phyloP scores from a whole-genome alignment of 2,797 vertebrate genomes.

The Lycodopsis pacificus region DNA sequence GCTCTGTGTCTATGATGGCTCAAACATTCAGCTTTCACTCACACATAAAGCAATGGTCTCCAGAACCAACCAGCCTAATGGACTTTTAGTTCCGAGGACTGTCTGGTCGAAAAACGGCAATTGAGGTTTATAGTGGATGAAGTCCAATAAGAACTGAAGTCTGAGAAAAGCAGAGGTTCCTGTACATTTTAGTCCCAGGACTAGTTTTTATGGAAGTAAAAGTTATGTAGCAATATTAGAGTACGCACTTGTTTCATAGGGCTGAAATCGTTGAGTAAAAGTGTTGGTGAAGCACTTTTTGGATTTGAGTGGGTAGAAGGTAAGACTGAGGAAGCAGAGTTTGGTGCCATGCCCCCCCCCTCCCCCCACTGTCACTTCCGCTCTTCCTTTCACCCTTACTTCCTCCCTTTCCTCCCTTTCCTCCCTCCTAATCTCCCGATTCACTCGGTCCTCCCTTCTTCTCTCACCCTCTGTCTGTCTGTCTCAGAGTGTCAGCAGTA shows the following conservation, averaged over 20 bases:
- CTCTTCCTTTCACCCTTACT: slow-evolving; percentile 15
- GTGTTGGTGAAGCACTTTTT: slow-evolving; percentile 58
- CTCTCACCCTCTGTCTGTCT: slow-evolving; percentile 32
- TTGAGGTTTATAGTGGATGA: too few species aligned
- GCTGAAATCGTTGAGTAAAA: slow-evolving; percentile 42
- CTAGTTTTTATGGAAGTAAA: too few species aligned
- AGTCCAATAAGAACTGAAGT: too few species aligned
- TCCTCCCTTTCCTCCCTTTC: slow-evolving; percentile 13
- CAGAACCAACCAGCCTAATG: too few species aligned
- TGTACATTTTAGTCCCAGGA: too few species aligned
- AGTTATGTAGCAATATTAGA: too few species aligned
- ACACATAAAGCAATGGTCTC: too few species aligned
- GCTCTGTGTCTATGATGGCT: too few species aligned
- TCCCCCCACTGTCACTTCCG: slow-evolving; percentile 25
- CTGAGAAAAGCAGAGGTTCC: too few species aligned
- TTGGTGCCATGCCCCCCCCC: background rate
- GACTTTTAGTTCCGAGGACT: too few species aligned
- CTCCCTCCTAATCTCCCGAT: slow-evolving; percentile 48
- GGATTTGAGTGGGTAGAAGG: slow-evolving; percentile 48
- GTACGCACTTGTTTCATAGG: background rate
- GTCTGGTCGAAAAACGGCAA: too few species aligned
- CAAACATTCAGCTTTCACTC: too few species aligned
- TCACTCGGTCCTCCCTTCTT: slow-evolving; percentile 39
- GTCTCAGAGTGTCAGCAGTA: slow-evolving; percentile 70
- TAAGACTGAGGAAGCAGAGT: slow-evolving; percentile 43